A percentile compares a stretch with the other conserved stretches of the same genome.
Conservation (phyloP, 2,113 vertebrate species). For the Tupaia tana region DNA sequence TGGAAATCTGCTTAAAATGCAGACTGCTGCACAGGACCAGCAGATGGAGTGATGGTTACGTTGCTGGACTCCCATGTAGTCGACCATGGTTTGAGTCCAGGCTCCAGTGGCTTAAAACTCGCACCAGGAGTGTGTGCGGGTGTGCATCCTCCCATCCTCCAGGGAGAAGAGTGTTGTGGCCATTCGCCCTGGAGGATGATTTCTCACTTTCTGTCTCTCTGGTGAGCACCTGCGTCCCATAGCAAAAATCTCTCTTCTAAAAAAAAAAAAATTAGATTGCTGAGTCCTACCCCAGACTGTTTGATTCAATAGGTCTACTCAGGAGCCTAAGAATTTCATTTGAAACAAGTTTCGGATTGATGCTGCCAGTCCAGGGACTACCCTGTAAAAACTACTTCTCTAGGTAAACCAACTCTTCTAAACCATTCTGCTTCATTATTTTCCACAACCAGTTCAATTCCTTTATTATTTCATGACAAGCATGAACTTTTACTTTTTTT, state of each 20-base stretch:
- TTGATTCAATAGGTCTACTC: background rate
- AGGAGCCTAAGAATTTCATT: background rate
- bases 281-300: background rate
- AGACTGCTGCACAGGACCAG: background rate
- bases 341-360: background rate
- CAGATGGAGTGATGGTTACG: no score
- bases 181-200: no score
- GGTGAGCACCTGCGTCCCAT: no score
- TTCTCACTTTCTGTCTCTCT: no score
- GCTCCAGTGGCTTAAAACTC: no score
- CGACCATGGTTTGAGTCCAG: no score
- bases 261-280: background rate
- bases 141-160: no score
- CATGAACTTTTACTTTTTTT: background rate
- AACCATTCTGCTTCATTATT: background rate
- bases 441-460: background rate
- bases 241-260: no score
- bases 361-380: background rate
- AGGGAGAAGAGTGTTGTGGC: no score
- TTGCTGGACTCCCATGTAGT: no score
- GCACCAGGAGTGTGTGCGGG: no score
- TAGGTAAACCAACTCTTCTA: background rate
- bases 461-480: constrained; percentile 10
- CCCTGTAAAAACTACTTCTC: background rate
- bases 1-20: background rate